Base-by-base conservation (phyloP, 2,888 invertebrate species). In the Rhodophaea formosa region DNA sequence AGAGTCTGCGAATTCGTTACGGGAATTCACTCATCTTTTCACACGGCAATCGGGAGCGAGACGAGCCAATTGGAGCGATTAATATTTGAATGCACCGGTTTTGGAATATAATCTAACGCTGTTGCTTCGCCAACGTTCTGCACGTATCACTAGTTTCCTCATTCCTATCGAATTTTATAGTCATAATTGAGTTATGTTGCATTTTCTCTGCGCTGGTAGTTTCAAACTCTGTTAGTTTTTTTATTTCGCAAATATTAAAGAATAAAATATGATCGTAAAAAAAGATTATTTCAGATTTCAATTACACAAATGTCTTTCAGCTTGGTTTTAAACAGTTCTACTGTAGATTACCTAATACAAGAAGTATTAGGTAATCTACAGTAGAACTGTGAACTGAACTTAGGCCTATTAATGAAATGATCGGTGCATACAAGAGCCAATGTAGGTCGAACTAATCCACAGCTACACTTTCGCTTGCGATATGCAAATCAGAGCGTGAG, bases 401-500 rank as follows among this genome's bases (percentile, higher is more conserved):
- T n/a, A n/a, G 39, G 39, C n/a, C n/a, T 10, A 39, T 39, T n/a
- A 39, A n/a, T 39, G n/a, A 39, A 39, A 39, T 58, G 60, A 65
- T 64, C 64, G 56, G 63, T 73, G 64, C 66, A 72, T 71, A 72
- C 8, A 17, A 35, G 69, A 68, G 66, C n/a, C 66, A 75, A 79
- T 80, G 80, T 81, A 71, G 79, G 78, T 75, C 79, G 77, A 72
- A 78, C 69, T 73, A 72, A 75, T 74, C 77, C 74, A 71, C 75
- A 74, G 77, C 79, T 83, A 84, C 83, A 88, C 88, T 88, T 88
- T 88, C 85, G 80, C 82, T 86, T 71, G 75, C 79, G 74, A 80
- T 81, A 87, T 87, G 86, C 83, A 88, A 87, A 88, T 83, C 84
- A 84, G 87, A 88, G 84, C 86, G 82, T 85, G 85, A 82, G 75